Percentiles rank a stretch among this genome's conserved stretches.
These are phyloP conservation scores for Subanguina moxae DNA, from an alignment of 1,140 invertebrate species.

Conservation along the genomic window DNA sequence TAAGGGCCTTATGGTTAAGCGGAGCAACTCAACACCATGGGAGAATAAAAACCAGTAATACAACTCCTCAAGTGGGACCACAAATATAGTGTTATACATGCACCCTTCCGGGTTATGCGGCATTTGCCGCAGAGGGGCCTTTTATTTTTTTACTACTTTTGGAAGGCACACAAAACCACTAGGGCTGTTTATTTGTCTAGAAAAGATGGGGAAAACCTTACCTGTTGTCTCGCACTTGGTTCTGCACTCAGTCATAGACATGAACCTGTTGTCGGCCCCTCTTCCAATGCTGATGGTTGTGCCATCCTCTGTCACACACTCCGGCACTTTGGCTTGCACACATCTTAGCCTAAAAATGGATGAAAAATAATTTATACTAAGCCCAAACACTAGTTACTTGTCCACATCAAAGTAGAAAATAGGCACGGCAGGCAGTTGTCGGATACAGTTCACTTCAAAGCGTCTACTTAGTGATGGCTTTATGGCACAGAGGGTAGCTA, in stretches of 20 bases:
- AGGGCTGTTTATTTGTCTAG: too few species aligned
- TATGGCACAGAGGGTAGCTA: slow-evolving; percentile 15
- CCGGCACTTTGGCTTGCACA: slow-evolving; percentile 6
- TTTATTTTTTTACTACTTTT: too few species aligned
- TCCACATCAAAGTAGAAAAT: slow-evolving; percentile 28
- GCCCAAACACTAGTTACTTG: slow-evolving; percentile 3
- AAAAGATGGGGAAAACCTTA: too few species aligned
- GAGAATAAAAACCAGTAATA: too few species aligned
- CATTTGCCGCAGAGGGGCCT: too few species aligned
- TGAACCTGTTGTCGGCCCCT: slow-evolving; percentile 1
- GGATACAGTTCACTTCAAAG: slow-evolving; percentile 9
- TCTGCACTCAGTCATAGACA: slow-evolving; percentile 19
- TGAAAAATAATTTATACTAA: not conserved
- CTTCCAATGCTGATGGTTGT: not conserved
- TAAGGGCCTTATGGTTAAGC: too few species aligned
- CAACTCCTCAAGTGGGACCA: too few species aligned
- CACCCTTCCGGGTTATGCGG: too few species aligned
- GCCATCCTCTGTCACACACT: slow-evolving; percentile 6
- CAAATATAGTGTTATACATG: too few species aligned
- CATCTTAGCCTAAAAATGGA: slow-evolving; percentile 12
- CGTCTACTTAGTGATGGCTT: slow-evolving; percentile 3
- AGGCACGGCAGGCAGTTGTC: slow-evolving; percentile 3
- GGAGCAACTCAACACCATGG: too few species aligned
- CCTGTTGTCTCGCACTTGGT: slow-evolving; percentile 25
- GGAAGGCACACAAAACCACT: too few species aligned